Percentiles rank a stretch among this genome's conserved stretches.
Evolutionary conservation across 2,797 vertebrate genomes (phyloP).

Genomic region (Peromyscus aztecus): DNA sequence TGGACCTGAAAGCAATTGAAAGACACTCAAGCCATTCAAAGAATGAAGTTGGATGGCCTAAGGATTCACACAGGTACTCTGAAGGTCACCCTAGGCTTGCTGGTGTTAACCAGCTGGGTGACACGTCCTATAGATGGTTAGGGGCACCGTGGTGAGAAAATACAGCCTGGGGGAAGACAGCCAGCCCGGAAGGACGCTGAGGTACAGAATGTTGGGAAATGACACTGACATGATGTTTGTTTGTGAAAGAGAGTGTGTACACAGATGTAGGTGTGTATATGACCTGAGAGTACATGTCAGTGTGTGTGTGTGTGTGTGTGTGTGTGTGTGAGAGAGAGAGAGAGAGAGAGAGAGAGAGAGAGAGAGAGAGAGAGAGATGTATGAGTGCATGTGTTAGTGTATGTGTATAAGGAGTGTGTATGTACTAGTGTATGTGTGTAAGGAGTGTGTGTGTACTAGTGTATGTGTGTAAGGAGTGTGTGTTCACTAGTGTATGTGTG

Average conservation of each 20-base stretch:
- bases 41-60: accelerated
- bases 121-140: accelerated
- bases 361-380: too few relatives aligned
- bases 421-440: too few relatives aligned
- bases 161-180: accelerated
- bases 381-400: too few relatives aligned
- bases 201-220: accelerated
- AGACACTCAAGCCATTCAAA: background rate
- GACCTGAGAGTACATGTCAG: background rate
- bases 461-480: too few relatives aligned
- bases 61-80: accelerated
- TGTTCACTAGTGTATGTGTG: too few relatives aligned
- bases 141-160: accelerated
- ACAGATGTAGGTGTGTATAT: background rate
- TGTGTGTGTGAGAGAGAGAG: too few relatives aligned
- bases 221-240: too few relatives aligned
- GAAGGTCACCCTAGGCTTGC: background rate
- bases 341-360: too few relatives aligned
- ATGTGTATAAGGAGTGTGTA: background rate
- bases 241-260: background rate
- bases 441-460: too few relatives aligned
- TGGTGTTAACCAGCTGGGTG: accelerated
- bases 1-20: background rate
- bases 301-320: background rate
- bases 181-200: accelerated